Base-by-base conservation (phyloP, 92 coral and sea anemone genomes). In the Paragorgia papillata region DNA sequence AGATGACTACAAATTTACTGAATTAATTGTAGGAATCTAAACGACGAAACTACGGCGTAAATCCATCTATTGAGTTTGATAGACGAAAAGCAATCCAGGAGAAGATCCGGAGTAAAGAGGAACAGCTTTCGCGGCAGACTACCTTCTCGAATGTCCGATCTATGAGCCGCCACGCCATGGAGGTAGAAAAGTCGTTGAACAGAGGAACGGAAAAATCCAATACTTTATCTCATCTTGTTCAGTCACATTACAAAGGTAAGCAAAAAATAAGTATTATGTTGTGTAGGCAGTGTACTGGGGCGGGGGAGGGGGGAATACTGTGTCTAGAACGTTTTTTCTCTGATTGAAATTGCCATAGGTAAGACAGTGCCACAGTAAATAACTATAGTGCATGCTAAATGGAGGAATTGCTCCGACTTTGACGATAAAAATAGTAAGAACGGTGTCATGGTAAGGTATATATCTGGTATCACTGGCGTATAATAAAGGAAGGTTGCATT, bases 81-180 rank as follows among this genome's bases (percentile, higher is more conserved):
- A 79, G 91, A 50, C 85, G 89, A n/a, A 21, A 62, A 3, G 85
- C 88, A 34, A 79, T 94, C 15, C 85, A 89, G 62, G 79, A 80
- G 48, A 91, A 85, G 64, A 89, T 94, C 25, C 82, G 82, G 43
- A 80, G 73, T 55, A 89, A 85, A 56, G 91, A 94, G 69, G 73
- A 82, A 44, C 63, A 81, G 8, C 87, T 94, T 7, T 62, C 92
- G 13, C 68, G 44, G 33, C 91, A 96, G 41, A 92, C 88, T 49
- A 57, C 86, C 0, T 94, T 86, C 61, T 86, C 97, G n/a, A 94
- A 91, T 83, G 97, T 89, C 50, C 86, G 87, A 61, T 83, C 80
- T 43, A 65, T 94, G 79, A 90, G 96, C 59, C 87, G 98, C 40
- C 98, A 94, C 77, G 98, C 98, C 14, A 54, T 91, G 89, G 98